A percentile compares a stretch with the other conserved stretches of the same genome.
These are phyloP conservation scores for Paracyprichromis sp. DNA, from an alignment of 2,113 vertebrate genomes.

Conservation along the genomic window DNA sequence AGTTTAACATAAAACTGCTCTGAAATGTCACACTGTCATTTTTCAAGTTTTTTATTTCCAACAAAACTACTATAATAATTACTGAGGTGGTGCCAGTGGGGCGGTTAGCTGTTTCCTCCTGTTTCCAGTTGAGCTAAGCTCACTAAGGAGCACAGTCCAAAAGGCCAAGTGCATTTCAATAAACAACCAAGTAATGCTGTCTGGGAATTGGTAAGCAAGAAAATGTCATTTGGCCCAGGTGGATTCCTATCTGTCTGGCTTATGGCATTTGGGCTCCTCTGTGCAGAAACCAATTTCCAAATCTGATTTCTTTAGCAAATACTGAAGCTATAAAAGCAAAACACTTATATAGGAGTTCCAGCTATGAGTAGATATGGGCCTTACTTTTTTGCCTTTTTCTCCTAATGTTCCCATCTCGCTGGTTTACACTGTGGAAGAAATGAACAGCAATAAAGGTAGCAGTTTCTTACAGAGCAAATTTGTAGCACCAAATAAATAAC, in stretches of 20 bases:
- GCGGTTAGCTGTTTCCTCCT: background rate
- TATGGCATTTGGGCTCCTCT: background rate
- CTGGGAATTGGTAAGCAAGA: background rate
- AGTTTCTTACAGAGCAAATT: background rate
- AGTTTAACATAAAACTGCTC: background rate
- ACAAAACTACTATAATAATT: background rate
- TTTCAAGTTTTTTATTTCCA: background rate
- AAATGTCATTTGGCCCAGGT: conserved; percentile 27
- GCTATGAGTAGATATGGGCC: background rate
- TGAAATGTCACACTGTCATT: background rate
- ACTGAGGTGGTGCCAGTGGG: background rate
- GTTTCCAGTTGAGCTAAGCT: background rate
- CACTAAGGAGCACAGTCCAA: background rate
- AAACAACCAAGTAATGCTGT: background rate
- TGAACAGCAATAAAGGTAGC: background rate
- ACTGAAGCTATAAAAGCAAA: background rate
- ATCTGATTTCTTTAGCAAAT: background rate
- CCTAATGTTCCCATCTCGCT: background rate
- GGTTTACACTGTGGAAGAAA: background rate
- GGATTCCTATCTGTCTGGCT: background rate
- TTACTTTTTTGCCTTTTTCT: background rate
- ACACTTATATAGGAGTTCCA: background rate
- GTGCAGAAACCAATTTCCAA: background rate
- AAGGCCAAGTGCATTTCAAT: conserved; percentile 1
- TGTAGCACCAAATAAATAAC: background rate